Evolutionary conservation across 2,113 vertebrate species (phyloP), one percentile per base, ranked within the genome.

Genomic region (Lipophrys pholis): DNA sequence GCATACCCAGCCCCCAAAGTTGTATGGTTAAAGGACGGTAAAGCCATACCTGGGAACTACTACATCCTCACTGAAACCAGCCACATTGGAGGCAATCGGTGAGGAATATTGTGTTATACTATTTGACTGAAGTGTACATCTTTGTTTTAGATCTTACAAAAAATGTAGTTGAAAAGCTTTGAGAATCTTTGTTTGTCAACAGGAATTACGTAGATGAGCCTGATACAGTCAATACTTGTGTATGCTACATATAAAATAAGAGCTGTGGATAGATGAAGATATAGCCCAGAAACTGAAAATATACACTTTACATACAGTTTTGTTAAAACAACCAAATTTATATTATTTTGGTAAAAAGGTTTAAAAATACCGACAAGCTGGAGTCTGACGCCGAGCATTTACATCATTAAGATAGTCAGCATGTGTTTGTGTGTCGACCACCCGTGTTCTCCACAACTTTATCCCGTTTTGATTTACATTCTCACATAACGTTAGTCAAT

Each of bases 1-100:
- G 96, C 96, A 16, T 94, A 96, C 66, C 96, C 95, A 0, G 61
- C 91, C 11, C 98, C 98, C 65, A 95, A 90, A 87, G 92, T 98
- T 69, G 89, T 76, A 14, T 99, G 98, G 98, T 80, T 94, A 68
- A 98, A 96, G 81, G 94, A 99, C 43, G 95, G 93, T 0, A 73
- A 90, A 70, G 91, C 87, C 5, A 63, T 99, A 49, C 89, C 92
- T 1, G 94, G 94, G 78, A 95, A 92, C 80, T 94, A 95, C 73
- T 97, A 94, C 0, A 87, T 96, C 87, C 93, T 91, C 57, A 94
- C 93, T 4, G 94, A 91, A 8, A 93, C 94, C 6, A 93, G 88
- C 59, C 94, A 88, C 71, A 73, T 94, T 9, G 84, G 92, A 73
- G 95, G 96, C 67, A 95, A 95, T 7, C 93, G 95, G 98, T 99